A percentile compares a stretch with the other conserved stretches of the same genome.
Conservation (phyloP, 2,113 vertebrate genomes). For the Myiozetetes cayanensis region DNA sequence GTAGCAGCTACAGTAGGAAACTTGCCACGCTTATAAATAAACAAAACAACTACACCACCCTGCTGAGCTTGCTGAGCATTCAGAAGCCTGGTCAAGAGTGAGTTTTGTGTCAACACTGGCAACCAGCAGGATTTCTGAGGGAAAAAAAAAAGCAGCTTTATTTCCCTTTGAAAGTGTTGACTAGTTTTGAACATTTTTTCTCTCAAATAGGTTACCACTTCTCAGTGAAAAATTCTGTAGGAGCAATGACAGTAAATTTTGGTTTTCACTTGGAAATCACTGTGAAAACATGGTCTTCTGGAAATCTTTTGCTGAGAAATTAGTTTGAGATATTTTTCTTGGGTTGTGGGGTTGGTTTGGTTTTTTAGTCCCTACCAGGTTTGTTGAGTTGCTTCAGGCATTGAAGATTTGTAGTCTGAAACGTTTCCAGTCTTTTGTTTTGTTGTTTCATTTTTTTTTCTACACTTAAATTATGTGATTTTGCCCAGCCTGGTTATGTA, state of each 20-base stretch:
- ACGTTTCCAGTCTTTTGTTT: neutral
- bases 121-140: slow-evolving; percentile 14
- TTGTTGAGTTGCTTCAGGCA: neutral
- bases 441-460: neutral
- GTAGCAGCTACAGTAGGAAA: slow-evolving; percentile 31
- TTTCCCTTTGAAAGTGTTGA: neutral
- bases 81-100: neutral
- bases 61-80: slow-evolving; percentile 36
- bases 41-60: slow-evolving; percentile 26
- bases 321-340: neutral
- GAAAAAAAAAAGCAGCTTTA: neutral
- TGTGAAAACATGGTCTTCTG: neutral
- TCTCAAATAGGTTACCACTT: neutral
- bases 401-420: neutral
- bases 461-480: neutral
- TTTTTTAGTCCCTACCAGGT: neutral
- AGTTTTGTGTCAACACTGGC: slow-evolving; percentile 46
- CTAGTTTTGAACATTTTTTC: neutral
- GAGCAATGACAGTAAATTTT: neutral
- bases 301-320: neutral
- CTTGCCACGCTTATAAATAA: slow-evolving; percentile 19
- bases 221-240: neutral
- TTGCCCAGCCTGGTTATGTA: neutral
- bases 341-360: neutral
- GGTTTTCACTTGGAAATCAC: neutral